Evolutionary conservation across 2,797 vertebrate genomes (phyloP).

Genomic region (Taeniopygia guttata): DNA sequence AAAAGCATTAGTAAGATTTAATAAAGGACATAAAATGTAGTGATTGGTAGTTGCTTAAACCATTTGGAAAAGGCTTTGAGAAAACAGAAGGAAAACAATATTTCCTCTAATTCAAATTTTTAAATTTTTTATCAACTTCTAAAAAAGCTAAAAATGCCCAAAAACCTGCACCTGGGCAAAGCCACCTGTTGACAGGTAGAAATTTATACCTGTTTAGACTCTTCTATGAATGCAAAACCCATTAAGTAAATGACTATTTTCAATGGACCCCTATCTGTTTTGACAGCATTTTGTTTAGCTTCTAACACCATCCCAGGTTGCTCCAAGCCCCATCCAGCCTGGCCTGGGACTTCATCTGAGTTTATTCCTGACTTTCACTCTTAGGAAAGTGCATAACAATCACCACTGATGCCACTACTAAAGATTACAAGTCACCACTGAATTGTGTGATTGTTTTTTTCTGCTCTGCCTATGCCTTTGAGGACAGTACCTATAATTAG

Average conservation of each 20-base stretch:
- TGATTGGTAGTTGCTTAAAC: neutral
- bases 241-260: neutral
- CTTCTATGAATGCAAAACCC: neutral
- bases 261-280: neutral
- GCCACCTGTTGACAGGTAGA: neutral
- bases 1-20: neutral
- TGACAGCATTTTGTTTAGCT: neutral
- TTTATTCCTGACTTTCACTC: neutral
- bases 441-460: neutral
- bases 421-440: neutral
- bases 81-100: neutral
- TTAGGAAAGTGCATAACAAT: neutral
- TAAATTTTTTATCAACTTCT: neutral
- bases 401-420: neutral
- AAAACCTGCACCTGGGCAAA: neutral
- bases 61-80: neutral
- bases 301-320: rapidly evolving
- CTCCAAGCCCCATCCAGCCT: neutral
- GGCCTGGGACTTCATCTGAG: neutral
- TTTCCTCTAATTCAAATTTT: neutral
- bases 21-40: neutral
- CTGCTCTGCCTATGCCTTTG: neutral
- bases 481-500: neutral
- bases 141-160: neutral
- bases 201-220: neutral